Evolutionary conservation across 2,797 vertebrate genomes (phyloP).

Genomic region (Myioborus melanocephalus): DNA sequence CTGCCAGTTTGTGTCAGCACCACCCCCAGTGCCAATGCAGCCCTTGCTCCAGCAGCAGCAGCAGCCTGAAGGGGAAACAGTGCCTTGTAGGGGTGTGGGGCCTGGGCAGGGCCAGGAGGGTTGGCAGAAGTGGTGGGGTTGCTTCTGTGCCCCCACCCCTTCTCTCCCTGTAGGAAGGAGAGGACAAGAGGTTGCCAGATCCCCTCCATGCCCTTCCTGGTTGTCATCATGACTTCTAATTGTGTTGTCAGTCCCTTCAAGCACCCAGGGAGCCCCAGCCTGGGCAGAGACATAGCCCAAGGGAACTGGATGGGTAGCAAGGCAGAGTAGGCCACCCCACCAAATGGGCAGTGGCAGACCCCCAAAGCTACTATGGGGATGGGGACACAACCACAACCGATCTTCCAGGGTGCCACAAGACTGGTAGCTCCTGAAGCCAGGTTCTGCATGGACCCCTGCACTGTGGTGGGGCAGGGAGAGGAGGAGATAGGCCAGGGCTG

Average conservation of each 20-base stretch:
- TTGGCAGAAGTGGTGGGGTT: neutral
- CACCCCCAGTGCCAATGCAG: neutral
- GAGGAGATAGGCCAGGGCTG: neutral
- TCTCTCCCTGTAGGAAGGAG: neutral
- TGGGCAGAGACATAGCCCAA: neutral
- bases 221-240: neutral
- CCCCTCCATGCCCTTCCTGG: neutral
- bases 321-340: neutral
- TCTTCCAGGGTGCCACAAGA: neutral
- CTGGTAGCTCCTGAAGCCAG: neutral
- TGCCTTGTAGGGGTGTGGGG: neutral
- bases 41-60: neutral
- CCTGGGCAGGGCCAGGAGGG: neutral
- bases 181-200: neutral
- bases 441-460: neutral
- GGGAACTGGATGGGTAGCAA: neutral
- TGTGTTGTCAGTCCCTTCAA: fast-evolving
- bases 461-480: neutral
- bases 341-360: neutral
- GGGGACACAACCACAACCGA: neutral
- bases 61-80: neutral
- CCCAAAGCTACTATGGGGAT: neutral
- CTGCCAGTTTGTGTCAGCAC: neutral
- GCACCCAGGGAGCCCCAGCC: fast-evolving
- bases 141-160: neutral